A percentile compares a stretch with the other conserved stretches of the same genome.
These are phyloP conservation scores for Gandaritis pyraliata DNA, from an alignment of 2,888 invertebrate species.

Conservation along the genomic window DNA sequence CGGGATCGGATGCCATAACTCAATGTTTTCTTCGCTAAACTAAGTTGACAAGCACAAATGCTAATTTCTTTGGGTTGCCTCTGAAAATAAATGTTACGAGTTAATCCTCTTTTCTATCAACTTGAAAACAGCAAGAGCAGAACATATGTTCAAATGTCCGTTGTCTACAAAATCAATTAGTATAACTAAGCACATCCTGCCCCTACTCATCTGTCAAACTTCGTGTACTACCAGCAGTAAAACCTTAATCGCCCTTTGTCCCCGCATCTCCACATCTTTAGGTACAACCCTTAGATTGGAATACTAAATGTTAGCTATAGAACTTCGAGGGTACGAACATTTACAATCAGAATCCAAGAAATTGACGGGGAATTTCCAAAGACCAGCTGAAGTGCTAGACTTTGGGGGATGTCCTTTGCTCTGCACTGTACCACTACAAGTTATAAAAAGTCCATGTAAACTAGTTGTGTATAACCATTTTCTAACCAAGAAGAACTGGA, in stretches of 20 bases:
- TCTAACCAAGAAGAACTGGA: no score
- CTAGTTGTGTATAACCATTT: no score
- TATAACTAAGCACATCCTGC: conserved; percentile 8
- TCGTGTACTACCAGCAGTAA: conserved; percentile 28
- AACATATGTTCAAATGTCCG: background rate
- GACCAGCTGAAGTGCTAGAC: no score
- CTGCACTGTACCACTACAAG: no score
- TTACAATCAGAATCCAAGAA: background rate
- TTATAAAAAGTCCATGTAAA: no score
- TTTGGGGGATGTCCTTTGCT: no score
- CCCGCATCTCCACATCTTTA: conserved; percentile 22
- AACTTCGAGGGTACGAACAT: conserved; percentile 18
- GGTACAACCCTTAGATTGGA: conserved; percentile 13
- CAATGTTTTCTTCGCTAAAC: no score
- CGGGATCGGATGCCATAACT: no score
- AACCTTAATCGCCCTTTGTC: conserved; percentile 30
- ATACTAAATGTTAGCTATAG: conserved; percentile 10
- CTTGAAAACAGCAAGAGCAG: background rate
- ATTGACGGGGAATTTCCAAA: no score
- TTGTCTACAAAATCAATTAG: conserved; percentile 17
- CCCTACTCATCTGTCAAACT: conserved; percentile 28
- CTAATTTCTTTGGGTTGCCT: background rate
- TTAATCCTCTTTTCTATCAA: no score
- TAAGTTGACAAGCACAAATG: no score
- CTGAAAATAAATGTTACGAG: no score